Percentiles rank a stretch among this genome's conserved stretches.
Conservation (phyloP, 1,140 invertebrate species). For the Bombus ignitus region DNA sequence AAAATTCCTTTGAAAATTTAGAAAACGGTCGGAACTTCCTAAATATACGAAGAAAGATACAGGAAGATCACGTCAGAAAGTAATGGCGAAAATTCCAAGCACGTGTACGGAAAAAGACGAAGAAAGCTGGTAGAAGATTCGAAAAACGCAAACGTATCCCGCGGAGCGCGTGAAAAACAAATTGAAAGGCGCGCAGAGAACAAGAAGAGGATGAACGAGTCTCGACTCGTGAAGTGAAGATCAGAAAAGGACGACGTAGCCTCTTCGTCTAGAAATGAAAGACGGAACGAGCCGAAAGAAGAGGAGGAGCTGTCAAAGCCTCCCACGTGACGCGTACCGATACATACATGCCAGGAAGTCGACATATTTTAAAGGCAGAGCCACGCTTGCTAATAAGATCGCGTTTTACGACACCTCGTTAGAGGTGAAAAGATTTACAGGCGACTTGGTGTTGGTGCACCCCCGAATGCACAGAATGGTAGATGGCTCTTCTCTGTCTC, state of each 20-base stretch:
- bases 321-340: constrained; percentile 39
- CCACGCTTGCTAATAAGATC: constrained; percentile 75
- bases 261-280: neutral
- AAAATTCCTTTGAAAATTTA: neutral
- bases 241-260: neutral
- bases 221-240: neutral
- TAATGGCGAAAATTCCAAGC: neutral
- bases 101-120: neutral
- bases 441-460: constrained; percentile 52
- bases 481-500: constrained; percentile 18
- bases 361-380: constrained; percentile 70
- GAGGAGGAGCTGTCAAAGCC: constrained; percentile 43
- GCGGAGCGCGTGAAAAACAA: neutral
- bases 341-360: constrained; percentile 31
- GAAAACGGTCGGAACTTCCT: neutral
- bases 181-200: neutral
- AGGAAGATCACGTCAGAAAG: neutral
- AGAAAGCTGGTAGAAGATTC: neutral
- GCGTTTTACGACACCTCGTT: constrained; percentile 79
- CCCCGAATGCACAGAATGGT: neutral
- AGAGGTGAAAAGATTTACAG: constrained; percentile 72
- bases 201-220: too few relatives aligned
- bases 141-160: neutral
- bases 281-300: constrained; percentile 6
- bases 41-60: too few relatives aligned